A percentile compares a stretch with the other conserved stretches of the same genome.
Evolutionary conservation across 1,140 invertebrate genomes (phyloP).

Genomic region (Himalopsyche phryganea): DNA sequence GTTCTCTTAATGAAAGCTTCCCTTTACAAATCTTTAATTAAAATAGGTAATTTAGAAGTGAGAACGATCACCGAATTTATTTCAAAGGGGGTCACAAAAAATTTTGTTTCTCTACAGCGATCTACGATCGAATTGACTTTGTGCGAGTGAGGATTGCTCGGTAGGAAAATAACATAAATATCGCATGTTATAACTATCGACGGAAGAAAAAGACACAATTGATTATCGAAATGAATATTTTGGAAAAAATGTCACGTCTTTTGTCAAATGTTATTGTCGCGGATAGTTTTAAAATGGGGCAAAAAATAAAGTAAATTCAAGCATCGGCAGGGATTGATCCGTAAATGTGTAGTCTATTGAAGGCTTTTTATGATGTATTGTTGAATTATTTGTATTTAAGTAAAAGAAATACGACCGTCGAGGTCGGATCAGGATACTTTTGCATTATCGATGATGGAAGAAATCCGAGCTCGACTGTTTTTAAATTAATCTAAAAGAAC

Average conservation of each 20-base stretch:
- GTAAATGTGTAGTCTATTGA: conserved; percentile 19
- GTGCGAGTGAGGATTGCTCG: conserved; percentile 18
- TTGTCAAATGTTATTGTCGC: conserved; percentile 1
- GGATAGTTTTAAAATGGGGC: conserved; percentile 17
- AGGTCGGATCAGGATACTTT: conserved; percentile 23
- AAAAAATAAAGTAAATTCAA: conserved; percentile 30
- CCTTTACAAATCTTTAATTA: background rate
- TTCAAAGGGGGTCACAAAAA: background rate
- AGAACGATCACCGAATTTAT: background rate
- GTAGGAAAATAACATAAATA: conserved; percentile 28
- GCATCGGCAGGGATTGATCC: conserved; percentile 32
- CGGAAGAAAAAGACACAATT: no score
- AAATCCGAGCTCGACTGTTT: conserved; percentile 51
- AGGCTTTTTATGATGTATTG: conserved; percentile 27
- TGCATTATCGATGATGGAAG: conserved; percentile 30
- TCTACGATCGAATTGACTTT: background rate
- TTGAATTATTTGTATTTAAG: conserved; percentile 39
- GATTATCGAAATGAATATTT: conserved; percentile 1
- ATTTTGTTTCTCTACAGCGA: background rate
- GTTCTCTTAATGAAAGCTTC: background rate
- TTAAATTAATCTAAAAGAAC: conserved; percentile 56
- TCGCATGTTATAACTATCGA: conserved; percentile 6
- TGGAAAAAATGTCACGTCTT: conserved; percentile 1
- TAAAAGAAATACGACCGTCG: conserved; percentile 42
- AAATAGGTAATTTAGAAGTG: background rate